Base-by-base conservation (phyloP, 2,888 invertebrate species). In the Gastracanthus pulcherrimus region DNA sequence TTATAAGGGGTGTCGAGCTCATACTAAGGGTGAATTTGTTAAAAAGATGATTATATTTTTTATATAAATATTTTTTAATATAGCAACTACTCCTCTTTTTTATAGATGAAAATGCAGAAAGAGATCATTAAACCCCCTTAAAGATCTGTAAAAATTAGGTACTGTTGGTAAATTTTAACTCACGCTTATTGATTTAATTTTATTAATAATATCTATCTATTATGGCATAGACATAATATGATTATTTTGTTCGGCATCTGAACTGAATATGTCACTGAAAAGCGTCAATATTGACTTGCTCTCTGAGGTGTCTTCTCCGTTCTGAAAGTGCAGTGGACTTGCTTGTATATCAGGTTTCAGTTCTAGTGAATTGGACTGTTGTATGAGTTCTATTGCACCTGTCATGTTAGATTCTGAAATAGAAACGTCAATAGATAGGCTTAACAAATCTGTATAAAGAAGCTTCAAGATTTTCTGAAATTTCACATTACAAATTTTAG, bases 271-370 rank as follows among this genome's bases (percentile, higher is more conserved):
- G n/a, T 51, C 51, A 19, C n/a, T 45, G 19, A 16, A 51, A 19
- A 19, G 51, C 19, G 51, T 51, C 1, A 51, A 51, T 51, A 51
- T 51, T 51, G 51, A 51, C 51, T 45, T 31, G 41, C 16, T 45
- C n/a, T 29, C 16, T 9, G n/a, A 7, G 31, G 48, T 48, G 26
- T 9, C 45, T 69, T 29, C n/a, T n/a, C 48, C 69, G 48, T 7
- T 69, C 9, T 19, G 29, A n/a, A 48, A 9, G 34, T 69, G n/a
- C 69, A 69, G 29, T 48, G 48, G 48, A 48, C 48, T 45, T n/a
- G 48, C 48, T 31, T n/a, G 31, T 48, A 48, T 29, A 69, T 69
- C 48, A 69, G 48, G 48, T 69, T 69, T 69, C 48, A 31, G 69
- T 11, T 11, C 19, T 51, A 60, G 31, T 60, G 36, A 70, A 70